phyloP scores from a whole-genome alignment of 2,888 invertebrate genomes.

The Vesta saturnalis region DNA sequence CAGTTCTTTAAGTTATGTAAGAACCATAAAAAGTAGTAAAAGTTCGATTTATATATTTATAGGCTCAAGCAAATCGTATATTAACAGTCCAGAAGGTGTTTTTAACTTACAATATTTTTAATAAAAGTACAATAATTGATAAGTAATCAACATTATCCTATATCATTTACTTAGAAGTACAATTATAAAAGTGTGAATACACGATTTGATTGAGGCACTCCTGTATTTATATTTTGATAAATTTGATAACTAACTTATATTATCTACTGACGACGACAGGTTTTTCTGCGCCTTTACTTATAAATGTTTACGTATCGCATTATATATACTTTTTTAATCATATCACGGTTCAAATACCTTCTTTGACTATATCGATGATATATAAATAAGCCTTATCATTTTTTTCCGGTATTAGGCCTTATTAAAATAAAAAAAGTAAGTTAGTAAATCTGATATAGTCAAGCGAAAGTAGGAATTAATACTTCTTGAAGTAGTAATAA shows the following conservation, averaged over 20 bases:
- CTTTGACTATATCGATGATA: not conserved
- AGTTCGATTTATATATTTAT: no score
- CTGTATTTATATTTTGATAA: conserved; percentile 17
- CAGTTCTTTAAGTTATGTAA: no score
- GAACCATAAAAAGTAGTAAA: no score
- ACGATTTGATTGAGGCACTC: conserved; percentile 9
- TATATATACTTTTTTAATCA: not conserved
- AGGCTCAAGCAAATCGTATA: no score
- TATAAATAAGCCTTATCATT: not conserved
- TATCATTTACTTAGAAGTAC: not conserved
- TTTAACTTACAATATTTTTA: not conserved
- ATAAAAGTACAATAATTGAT: conserved; percentile 2
- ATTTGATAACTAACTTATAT: conserved; percentile 1
- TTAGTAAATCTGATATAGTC: no score
- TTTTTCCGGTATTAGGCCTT: no score
- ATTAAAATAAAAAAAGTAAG: no score
- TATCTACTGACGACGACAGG: conserved; percentile 15
- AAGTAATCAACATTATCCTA: not conserved
- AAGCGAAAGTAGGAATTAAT: not conserved
- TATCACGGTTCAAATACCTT: not conserved
- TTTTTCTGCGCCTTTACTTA: conserved; percentile 13
- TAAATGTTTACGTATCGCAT: not conserved
- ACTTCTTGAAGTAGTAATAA: conserved; percentile 10
- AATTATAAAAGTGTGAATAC: conserved; percentile 8
- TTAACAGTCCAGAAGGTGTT: not conserved